These are phyloP conservation scores for Meganola albula DNA, from an alignment of 2,888 invertebrate genomes.

Conservation along the genomic window DNA sequence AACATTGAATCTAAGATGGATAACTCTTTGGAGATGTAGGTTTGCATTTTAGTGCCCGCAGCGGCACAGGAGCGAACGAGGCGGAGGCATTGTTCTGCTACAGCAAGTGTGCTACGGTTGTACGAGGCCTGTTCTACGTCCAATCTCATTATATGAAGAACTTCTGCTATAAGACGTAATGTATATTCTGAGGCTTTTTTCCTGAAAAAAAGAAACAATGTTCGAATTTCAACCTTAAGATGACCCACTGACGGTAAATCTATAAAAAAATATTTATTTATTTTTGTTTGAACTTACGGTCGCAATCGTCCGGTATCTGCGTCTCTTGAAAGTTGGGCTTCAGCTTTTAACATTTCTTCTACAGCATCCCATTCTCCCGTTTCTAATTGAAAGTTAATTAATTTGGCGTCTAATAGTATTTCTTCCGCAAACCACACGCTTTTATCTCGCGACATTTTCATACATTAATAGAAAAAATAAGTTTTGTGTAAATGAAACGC, in stretches of 20 bases:
- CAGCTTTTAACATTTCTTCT: conserved; percentile 71
- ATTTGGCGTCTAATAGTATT: conserved; percentile 69
- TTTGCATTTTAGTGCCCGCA: conserved; percentile 72
- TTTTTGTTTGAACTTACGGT: conserved; percentile 53
- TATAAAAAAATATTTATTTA: too few relatives aligned
- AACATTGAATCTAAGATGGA: conserved; percentile 70
- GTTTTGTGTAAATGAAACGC: too few relatives aligned
- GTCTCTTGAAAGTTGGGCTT: conserved; percentile 70
- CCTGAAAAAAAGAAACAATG: too few relatives aligned
- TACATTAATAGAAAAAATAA: conserved; percentile 1
- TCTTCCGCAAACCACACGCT: conserved; percentile 76
- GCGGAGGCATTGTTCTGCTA: conserved; percentile 72
- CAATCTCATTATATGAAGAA: conserved; percentile 68
- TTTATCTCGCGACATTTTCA: conserved; percentile 74
- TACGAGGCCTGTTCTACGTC: conserved; percentile 70
- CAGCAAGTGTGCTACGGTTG: conserved; percentile 68
- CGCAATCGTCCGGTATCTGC: conserved; percentile 68
- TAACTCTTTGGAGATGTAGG: conserved; percentile 70
- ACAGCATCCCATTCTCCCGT: conserved; percentile 74
- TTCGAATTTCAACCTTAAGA: too few relatives aligned
- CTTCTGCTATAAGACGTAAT: conserved; percentile 68
- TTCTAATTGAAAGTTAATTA: conserved; percentile 71
- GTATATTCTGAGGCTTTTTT: conserved; percentile 75
- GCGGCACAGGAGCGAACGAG: conserved; percentile 75
- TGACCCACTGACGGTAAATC: too few relatives aligned